Base-by-base conservation (phyloP, 2,113 vertebrate species). In the Bungarus multicinctus region DNA sequence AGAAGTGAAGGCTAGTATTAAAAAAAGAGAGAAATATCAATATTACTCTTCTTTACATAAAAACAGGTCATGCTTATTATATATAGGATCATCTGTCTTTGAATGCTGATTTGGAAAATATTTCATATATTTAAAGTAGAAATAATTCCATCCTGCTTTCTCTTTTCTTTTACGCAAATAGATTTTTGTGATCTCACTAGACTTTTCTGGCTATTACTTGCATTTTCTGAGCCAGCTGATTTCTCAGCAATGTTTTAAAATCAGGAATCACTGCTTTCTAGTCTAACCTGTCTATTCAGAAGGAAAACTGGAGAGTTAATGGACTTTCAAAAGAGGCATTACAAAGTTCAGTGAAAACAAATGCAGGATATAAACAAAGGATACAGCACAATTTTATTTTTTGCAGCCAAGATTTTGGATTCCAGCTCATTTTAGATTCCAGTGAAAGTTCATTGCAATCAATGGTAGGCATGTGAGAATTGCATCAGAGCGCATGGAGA, bases 111-210 rank as follows among this genome's bases (percentile, higher is more conserved):
- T 10, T 43, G 34, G 74, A 81, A 81, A 81, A 43, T 20, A 0
- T 45, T 12, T 85, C n/a, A 81, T 90, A 53, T 25, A 88, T 91
- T 92, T n/a, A 85, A 45, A 23, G 57, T 45, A 9, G 9, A 23
- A 93, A 89, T 93, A 94, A 91, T 94, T 94, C 74, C 90, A 86
- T 94, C 91, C 95, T 88, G 74, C 89, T 74, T 74, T 50, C 47
- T 53, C 20, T 64, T 64, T 18, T 52, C 39, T 90, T 94, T 91
- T 94, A 94, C 74, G 90, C 96, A 74, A 9, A 9, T 90, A 95
- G 94, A 93, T 90, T 94, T 39, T 96, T 95, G 91, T 94, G 94
- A 95, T 95, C 92, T 94, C 93, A 93, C 92, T 94, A 87, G 87
- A 88, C 86, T 95, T 91, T 96, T 93, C 91, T 96, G 95, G 95